Evolutionary conservation across 1,140 invertebrate species (phyloP), one percentile per base, ranked within the genome.

Genomic region (Diorhabda elongata): DNA sequence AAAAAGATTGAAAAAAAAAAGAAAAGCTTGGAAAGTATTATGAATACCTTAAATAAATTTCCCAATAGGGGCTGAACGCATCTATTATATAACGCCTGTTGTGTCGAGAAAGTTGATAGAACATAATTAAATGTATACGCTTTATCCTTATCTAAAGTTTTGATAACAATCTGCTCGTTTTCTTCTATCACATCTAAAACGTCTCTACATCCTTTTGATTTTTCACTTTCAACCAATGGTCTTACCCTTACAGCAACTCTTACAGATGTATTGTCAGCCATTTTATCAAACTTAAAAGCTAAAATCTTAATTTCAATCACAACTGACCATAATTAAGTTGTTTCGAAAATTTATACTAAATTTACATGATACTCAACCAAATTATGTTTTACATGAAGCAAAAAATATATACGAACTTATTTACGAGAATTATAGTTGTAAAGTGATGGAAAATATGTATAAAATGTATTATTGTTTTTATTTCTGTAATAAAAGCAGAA

Each of bases 71-170:
- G 81, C 72, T 89, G 86, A 3, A 97, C 89, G 72, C 92, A 91
- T 4, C 82, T 85, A 26, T 91, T 83, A 80, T 96, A 98, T 65
- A 97, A 86, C 44, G 88, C 83, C 43, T 88, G 83, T 78, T 98
- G 95, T 2, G 82, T 83, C 9, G 88, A 83, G 52, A 88, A 83
- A 44, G 87, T 83, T 65, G 88, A 84, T 76, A 96, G 93, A 0
- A 95, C 93, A 84, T 92, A 88, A 81, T 97, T 97, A 80, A 90
- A 98, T 2, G 94, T 96, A 75, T 96, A 98, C 0, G 87, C 83
- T 74, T 91, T 87, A 44, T 93, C 91, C 74, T 91, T 87, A 42
- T 93, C 91, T 3, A 83, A 84, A 26, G 86, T 85, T 72, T 88
- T 85, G 2, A 96, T 85, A n/a, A 85, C 82, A 11, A 94, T 86